phyloP scores from a whole-genome alignment of 2,113 vertebrate genomes.

The Peromyscus maniculatus region DNA sequence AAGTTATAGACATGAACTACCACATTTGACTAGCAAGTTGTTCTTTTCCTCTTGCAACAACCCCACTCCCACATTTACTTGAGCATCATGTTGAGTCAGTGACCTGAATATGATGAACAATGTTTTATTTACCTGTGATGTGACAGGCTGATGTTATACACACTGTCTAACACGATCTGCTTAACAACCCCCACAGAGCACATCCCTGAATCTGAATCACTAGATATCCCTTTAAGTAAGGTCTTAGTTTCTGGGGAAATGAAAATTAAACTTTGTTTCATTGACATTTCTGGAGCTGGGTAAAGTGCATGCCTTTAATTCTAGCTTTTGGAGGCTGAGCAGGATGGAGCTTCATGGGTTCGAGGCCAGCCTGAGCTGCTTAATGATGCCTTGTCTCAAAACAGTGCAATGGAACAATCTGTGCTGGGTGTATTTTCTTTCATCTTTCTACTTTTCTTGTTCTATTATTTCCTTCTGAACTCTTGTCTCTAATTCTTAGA shows the following conservation, averaged over 20 bases:
- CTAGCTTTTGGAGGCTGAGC: not conserved
- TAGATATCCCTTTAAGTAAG: conserved; percentile 24
- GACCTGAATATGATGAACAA: not conserved
- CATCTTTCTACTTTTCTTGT: not conserved
- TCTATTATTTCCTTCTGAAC: not conserved
- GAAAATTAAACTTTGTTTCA: not conserved
- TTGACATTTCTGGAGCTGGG: not conserved
- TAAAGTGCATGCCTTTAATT: not conserved
- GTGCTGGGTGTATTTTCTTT: not conserved
- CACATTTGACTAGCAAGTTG: not conserved
- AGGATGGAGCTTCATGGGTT: not conserved
- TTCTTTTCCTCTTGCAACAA: not conserved
- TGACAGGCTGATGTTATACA: not conserved
- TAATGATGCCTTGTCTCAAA: not conserved
- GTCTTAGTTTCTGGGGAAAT: conserved; percentile 18
- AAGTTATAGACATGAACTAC: not conserved
- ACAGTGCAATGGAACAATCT: not conserved
- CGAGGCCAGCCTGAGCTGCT: not conserved
- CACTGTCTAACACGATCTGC: not conserved
- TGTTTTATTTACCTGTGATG: not conserved
- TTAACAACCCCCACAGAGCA: not conserved
- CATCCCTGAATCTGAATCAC: not conserved
- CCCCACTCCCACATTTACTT: not conserved
- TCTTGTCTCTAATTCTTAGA: conserved; percentile 38
- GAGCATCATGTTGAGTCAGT: not conserved